These are phyloP conservation scores for Eubucco bourcierii DNA, from an alignment of 2,113 vertebrate species.

Conservation along the genomic window DNA sequence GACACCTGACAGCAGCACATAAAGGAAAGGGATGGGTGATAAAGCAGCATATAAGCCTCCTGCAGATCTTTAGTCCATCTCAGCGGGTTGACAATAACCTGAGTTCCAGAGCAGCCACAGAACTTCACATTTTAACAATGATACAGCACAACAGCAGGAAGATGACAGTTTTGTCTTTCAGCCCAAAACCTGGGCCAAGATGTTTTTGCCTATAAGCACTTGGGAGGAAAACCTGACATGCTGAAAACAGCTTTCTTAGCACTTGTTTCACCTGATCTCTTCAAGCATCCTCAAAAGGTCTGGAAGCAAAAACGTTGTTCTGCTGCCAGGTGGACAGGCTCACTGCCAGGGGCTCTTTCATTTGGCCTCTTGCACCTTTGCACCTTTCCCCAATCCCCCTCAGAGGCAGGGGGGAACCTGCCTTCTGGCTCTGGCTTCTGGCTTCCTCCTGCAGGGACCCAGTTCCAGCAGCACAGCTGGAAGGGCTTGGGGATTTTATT, in stretches of 20 bases:
- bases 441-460: background rate
- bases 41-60: background rate
- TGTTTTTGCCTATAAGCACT: background rate
- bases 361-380: background rate
- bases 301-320: background rate
- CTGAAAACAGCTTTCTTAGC: background rate
- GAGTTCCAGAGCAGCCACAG: background rate
- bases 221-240: background rate
- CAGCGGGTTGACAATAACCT: background rate
- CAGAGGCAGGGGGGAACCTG: background rate
- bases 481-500: background rate
- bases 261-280: background rate
- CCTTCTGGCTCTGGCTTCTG: background rate
- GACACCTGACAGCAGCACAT: background rate
- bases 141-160: background rate
- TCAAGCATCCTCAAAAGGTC: background rate
- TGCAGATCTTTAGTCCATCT: background rate
- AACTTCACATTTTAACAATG: background rate
- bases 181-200: background rate
- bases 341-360: background rate
- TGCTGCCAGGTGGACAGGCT: background rate
- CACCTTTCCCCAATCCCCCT: background rate
- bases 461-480: background rate
- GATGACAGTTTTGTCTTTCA: background rate
- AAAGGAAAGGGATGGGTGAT: background rate